Percentiles rank a stretch among this genome's conserved stretches.
These are phyloP conservation scores for Cyphomyrmex costatus DNA, from an alignment of 1,140 invertebrate species.

Conservation along the genomic window DNA sequence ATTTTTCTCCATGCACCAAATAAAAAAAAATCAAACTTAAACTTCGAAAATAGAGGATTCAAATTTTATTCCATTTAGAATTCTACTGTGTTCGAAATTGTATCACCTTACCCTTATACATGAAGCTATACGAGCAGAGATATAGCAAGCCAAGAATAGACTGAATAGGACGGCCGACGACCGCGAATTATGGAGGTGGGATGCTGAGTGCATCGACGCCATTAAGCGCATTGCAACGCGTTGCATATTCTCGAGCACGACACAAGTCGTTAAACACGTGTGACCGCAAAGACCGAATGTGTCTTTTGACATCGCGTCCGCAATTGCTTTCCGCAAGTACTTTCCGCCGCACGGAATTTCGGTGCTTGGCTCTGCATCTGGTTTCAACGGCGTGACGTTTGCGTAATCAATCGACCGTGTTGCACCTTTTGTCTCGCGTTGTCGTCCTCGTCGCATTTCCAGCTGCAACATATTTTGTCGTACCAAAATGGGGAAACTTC, in stretches of 20 bases:
- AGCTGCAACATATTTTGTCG: conserved; percentile 18
- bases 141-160: conserved; percentile 7
- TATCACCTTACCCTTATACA: too few relatives aligned
- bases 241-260: conserved; percentile 24
- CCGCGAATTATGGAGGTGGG: conserved; percentile 2
- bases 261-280: conserved; percentile 54
- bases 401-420: conserved; percentile 37
- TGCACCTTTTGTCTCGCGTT: neutral
- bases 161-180: conserved; percentile 16
- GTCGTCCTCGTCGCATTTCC: neutral
- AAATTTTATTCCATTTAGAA: too few relatives aligned
- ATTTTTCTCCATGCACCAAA: too few relatives aligned
- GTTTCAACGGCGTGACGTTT: neutral
- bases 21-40: too few relatives aligned
- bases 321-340: conserved; percentile 18
- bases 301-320: conserved; percentile 17
- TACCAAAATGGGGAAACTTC: neutral
- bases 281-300: conserved; percentile 28
- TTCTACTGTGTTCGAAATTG: too few relatives aligned
- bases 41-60: too few relatives aligned
- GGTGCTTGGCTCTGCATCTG: neutral
- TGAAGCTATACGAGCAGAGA: neutral
- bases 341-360: conserved; percentile 22
- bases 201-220: conserved; percentile 27
- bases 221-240: conserved; percentile 42